Evolutionary conservation across 2,888 invertebrate species (phyloP), one percentile per base, ranked within the genome.

Genomic region (Idaea dimidiata): DNA sequence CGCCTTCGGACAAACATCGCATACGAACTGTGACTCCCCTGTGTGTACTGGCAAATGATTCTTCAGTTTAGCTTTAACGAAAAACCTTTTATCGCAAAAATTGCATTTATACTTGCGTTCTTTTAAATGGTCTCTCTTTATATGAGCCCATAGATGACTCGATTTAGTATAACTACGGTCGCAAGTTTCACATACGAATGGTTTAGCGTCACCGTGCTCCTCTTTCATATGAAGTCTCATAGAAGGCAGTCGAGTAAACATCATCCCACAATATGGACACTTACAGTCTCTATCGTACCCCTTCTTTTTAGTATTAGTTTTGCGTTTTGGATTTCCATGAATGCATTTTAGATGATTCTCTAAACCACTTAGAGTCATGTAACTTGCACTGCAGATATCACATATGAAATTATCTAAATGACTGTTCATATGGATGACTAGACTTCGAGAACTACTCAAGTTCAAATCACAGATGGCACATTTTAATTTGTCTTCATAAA

Each of bases 41-140:
- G 78, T 75, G 53, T 84, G 83, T 5, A 72, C 78, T 0, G 77
- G 62, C 72, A 75, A 72, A 57, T 85, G 86, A 3, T 73, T 67
- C 14, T 63, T 68, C 17, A 86, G 58, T 43, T 0, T 72, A 72
- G 0, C 69, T 66, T 56, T 74, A 76, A 2, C 75, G 67, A n/a
- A 80, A 85, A 60, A 86, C 87, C 14, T 63, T 73, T 63, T 80
- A 0, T 76, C 72, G 53, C 88, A 88, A 6, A 72, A 65, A 2
- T 72, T 65, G 59, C 86, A 87, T 59, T 76, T 76, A 31, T 77
- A 75, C 0, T 64, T 65, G 17, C 75, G 74, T 56, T 84, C 83
- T 76, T 82, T 70, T 59, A 85, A 67, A 60, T 87, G 87, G 6
- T 78, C 71, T 16, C 78, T 67, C 59, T 78, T 80, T 10, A 61